Evolutionary conservation across 2,113 vertebrate species (phyloP), one percentile per base, ranked within the genome.

Genomic region (Lepus timidus): DNA sequence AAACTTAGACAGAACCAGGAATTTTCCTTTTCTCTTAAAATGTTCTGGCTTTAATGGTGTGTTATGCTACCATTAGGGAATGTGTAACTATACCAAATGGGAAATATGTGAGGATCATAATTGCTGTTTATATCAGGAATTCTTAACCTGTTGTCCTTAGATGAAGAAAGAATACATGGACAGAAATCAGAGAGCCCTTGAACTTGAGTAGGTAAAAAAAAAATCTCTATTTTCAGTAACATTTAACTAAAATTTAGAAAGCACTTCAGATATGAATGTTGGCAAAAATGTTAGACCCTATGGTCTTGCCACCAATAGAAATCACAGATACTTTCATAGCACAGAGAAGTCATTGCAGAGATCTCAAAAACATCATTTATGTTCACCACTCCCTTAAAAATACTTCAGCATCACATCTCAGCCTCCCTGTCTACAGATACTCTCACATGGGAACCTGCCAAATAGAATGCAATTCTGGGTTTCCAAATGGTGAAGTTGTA

Each of bases 161-260:
- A 73, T 71, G 14, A n/a, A 27, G 11, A 51, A 68, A 86, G 14
- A 5, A 23, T 76, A 9, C 1, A 13, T 33, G 14, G 44, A 19
- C 67, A 67, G 55, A 90, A 93, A 76, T 76, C 17, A 90, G 29
- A 75, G 11, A 1, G 51, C 74, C 11, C 12, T 78, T 74, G 22
- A 82, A 74, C 10, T 74, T 86, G 4, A 84, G 52, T 65, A 74
- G 20, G 13, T 80, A 27, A 81, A 91, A 75, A 33, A 91, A 85
- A 55, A 22, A 61, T 84, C 29, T 86, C 61, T 90, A 61, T 90
- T 85, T 94, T 92, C n/a, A 95, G 23, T 23, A 89, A 89, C 1
- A 67, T 93, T 91, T 74, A 94, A 83, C 31, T 55, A 51, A 86
- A 88, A 85, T 49, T 88, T 78, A 82, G 13, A 64, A 95, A 73